Base-by-base conservation (phyloP, 1,140 invertebrate genomes). In the Scaptodrosophila lebanonensis region DNA sequence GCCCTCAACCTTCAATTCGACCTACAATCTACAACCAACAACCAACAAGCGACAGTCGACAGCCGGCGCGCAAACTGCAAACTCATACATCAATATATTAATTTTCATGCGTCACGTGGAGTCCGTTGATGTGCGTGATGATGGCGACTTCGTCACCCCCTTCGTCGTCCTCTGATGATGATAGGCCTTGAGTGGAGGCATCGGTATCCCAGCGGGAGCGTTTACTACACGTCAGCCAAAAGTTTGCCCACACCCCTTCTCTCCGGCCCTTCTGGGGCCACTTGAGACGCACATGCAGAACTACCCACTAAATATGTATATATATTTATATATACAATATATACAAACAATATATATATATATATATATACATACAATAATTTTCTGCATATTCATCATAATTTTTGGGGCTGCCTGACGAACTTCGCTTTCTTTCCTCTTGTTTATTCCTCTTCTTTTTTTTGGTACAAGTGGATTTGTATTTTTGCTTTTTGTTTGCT, bases 71-170 rank as follows among this genome's bases (percentile, higher is more conserved):
- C n/a, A n/a, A n/a, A n/a, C n/a, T n/a, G n/a, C 25, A 43, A 33
- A 54, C 44, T 47, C 61, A 48, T 70, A 49, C 66, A 47, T 59
- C 48, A 66, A 51, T 66, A 62, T 62, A 73, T 60, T 68, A 52
- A 75, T 64, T 64, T 73, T 22, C 49, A 64, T 67, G 53, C 64
- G 59, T 73, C 70, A 73, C 54, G 59, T 75, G 49, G 56, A 16
- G 56, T 42, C 66, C 73, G 69, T 59, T 66, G 59, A 64, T 44
- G 65, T 65, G 20, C 13, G 50, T 59, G 36, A 54, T 64, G 52
- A 73, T 45, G 33, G 17, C 38, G 40, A n/a, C 54, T 43, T 9
- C 32, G 7, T n/a, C 12, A 22, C 33, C 20, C 20, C 5, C 36
- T 11, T 22, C 45, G 16, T 20, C 16, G 25, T 13, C 36, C 17